phyloP scores from a whole-genome alignment of 2,888 invertebrate species.

The Sialis fuliginosa region DNA sequence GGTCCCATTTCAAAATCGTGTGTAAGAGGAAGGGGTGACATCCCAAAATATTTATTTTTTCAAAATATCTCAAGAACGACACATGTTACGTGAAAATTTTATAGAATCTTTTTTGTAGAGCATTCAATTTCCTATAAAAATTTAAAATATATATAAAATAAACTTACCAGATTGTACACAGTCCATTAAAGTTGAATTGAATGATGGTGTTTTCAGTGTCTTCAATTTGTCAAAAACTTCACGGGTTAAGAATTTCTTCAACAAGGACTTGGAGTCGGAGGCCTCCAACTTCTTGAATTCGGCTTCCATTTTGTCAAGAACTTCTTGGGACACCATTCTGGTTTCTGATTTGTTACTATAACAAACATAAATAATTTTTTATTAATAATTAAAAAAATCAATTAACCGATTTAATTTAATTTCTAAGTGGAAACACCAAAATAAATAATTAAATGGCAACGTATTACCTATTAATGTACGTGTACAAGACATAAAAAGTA shows the following conservation, averaged over 20 bases:
- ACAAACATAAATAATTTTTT: slow-evolving; percentile 16
- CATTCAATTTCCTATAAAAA: too few relatives aligned
- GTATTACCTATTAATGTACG: too few relatives aligned
- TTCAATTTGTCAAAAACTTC: slow-evolving; percentile 83
- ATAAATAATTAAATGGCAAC: too few relatives aligned
- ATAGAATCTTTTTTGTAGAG: too few relatives aligned
- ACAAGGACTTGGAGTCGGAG: slow-evolving; percentile 85
- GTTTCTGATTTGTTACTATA: slow-evolving; percentile 51
- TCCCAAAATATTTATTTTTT: too few relatives aligned
- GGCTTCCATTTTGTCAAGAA: slow-evolving; percentile 79
- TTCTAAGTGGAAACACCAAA: too few relatives aligned
- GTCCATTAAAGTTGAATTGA: slow-evolving; percentile 84
- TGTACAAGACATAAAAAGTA: too few relatives aligned
- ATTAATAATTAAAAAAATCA: neutral
- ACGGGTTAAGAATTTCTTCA: slow-evolving; percentile 89
- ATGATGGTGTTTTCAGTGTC: slow-evolving; percentile 72
- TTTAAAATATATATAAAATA: neutral
- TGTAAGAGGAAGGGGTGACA: too few relatives aligned
- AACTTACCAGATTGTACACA: slow-evolving; percentile 79
- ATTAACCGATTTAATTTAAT: neutral
- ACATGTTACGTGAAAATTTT: too few relatives aligned
- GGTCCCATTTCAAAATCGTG: too few relatives aligned
- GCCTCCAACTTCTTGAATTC: slow-evolving; percentile 74
- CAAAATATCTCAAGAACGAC: too few relatives aligned
- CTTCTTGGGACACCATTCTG: slow-evolving; percentile 80